These are phyloP conservation scores for Dendrocopos noguchii DNA, from an alignment of 2,113 vertebrate genomes.

Conservation along the genomic window DNA sequence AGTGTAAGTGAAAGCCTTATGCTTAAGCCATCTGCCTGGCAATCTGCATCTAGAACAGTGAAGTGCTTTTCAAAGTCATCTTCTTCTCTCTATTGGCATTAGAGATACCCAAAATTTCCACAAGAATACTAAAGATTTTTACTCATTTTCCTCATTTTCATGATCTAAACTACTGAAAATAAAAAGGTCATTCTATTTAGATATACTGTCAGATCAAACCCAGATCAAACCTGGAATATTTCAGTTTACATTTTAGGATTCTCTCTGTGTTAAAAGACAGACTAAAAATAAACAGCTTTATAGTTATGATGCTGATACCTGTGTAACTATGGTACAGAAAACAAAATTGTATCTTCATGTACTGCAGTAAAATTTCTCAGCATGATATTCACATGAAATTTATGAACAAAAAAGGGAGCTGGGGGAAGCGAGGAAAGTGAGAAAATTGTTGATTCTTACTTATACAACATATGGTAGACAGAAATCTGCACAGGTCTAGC, in stretches of 20 bases:
- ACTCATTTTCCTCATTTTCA: background rate
- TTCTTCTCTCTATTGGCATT: background rate
- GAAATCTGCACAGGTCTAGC: constrained; percentile 90
- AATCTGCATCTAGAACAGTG: background rate
- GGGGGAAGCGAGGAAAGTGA: background rate
- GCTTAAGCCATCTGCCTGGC: background rate
- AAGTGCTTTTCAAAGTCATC: background rate
- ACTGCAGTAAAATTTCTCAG: background rate
- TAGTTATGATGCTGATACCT: background rate
- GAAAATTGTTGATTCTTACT: constrained; percentile 78
- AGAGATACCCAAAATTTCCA: background rate
- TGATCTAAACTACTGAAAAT: background rate
- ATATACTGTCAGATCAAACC: background rate
- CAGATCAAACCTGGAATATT: background rate
- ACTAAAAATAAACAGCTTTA: background rate
- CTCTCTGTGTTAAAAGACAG: background rate
- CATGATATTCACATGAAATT: background rate
- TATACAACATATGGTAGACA: constrained; percentile 88
- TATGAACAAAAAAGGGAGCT: background rate
- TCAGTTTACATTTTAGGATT: background rate
- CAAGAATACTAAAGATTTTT: background rate
- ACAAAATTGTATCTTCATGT: background rate
- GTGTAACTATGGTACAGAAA: background rate
- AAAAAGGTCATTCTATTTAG: background rate
- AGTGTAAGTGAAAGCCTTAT: background rate